Evolutionary conservation across 2,113 vertebrate species (phyloP), one percentile per base, ranked within the genome.

Genomic region (Tragulus kanchil): DNA sequence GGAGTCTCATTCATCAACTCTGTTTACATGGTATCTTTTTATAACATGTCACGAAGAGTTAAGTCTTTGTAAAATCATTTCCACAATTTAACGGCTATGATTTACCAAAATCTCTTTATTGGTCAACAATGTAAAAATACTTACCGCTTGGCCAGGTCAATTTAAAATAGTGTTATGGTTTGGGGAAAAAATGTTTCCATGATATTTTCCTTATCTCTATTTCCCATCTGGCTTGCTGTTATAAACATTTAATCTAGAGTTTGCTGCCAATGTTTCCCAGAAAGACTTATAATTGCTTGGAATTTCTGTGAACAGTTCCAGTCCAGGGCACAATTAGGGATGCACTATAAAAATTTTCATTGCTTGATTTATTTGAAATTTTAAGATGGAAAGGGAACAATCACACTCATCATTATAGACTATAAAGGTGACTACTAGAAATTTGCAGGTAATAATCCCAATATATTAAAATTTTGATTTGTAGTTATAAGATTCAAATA

Each of bases 301-400:
- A 99, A 99, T 99, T 98, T 99, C 98, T 98, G 98, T 97, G 97
- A 98, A 98, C 98, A 98, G 98, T 98, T 99, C 98, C 97, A 98
- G 98, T 98, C 98, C 98, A 97, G 96, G 97, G 98, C 98, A 98
- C 98, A 98, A 98, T 99, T 98, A 99, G 98, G 94, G 97, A 98
- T 98, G 98, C 97, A 97, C 98, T 98, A 98, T 99, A 98, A 99
- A 99, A 98, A 98, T 98, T 98, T 98, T 98, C 98, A 98, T 98
- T 99, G 98, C 98, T 99, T 50, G 45, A 98, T 99, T 99, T 98
- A 98, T 97, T 97, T 98, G 98, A 98, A 99, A 98, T 98, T 98
- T 96, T 98, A 98, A 98, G 85, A 98, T 98, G 97, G 94, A 98
- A 98, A 94, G 96, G 94, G 97, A 98, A 98, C 82, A 98, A 97